Conservation (phyloP, 2,888 invertebrate species). For the Megastigmus dorsalis region DNA sequence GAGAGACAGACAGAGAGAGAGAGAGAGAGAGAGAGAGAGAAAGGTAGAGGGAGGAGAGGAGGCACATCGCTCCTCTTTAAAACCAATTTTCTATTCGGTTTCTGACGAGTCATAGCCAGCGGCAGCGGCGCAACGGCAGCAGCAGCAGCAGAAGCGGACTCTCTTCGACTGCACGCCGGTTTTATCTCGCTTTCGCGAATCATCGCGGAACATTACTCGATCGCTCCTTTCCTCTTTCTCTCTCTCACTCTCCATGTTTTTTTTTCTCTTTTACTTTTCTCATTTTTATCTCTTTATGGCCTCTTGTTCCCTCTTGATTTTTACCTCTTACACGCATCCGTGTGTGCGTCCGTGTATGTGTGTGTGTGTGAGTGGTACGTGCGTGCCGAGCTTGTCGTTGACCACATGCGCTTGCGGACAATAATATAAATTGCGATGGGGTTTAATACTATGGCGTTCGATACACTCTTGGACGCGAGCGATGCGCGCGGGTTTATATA, state of each 20-base stretch:
- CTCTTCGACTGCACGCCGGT: conserved; percentile 9
- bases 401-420: too few relatives aligned
- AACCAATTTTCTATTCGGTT: conserved; percentile 50
- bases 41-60: background rate
- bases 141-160: conserved; percentile 14
- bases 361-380: too few relatives aligned
- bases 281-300: conserved; percentile 18
- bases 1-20: background rate
- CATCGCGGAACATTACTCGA: conserved; percentile 49
- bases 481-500: too few relatives aligned
- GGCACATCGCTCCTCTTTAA: conserved; percentile 20
- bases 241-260: background rate
- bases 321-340: too few relatives aligned
- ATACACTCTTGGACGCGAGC: too few relatives aligned
- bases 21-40: background rate
- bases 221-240: conserved; percentile 1
- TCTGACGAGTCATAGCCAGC: conserved; percentile 44
- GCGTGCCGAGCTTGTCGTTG: too few relatives aligned
- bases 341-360: too few relatives aligned
- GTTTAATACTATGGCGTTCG: too few relatives aligned
- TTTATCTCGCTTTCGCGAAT: conserved; percentile 48
- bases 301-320: conserved; percentile 1
- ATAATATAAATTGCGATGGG: too few relatives aligned
- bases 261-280: background rate
- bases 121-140: conserved; percentile 1